Percentiles rank a stretch among this genome's conserved stretches.
phyloP scores from a whole-genome alignment of 2,113 vertebrate species.

The Eubucco bourcierii region DNA sequence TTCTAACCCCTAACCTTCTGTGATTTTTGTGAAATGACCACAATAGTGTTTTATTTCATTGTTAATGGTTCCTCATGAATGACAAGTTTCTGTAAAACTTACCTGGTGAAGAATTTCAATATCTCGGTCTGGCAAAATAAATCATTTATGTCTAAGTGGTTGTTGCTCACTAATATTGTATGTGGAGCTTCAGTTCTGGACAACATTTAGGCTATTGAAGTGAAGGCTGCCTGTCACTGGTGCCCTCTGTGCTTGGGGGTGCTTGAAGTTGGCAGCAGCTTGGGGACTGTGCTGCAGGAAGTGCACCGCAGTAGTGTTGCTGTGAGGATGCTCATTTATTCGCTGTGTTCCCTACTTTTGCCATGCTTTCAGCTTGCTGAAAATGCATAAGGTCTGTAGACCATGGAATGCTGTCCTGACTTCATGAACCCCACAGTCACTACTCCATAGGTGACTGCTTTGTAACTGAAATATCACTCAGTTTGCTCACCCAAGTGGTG shows the following conservation, averaged over 20 bases:
- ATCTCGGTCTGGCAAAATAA: not conserved
- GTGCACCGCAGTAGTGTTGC: not conserved
- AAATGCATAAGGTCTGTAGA: not conserved
- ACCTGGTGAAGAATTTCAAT: not conserved
- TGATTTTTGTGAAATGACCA: not conserved
- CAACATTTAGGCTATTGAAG: not conserved
- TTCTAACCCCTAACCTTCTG: too few relatives aligned
- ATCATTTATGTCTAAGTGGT: not conserved
- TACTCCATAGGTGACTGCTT: not conserved
- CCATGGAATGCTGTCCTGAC: not conserved
- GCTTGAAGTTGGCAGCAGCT: not conserved
- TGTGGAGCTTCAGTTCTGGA: not conserved
- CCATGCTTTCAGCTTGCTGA: not conserved
- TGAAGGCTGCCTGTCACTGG: not conserved
- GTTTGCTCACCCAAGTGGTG: not conserved
- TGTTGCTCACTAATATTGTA: not conserved
- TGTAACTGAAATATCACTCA: not conserved
- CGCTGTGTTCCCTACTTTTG: not conserved
- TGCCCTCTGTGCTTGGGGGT: too few relatives aligned
- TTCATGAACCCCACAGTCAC: not conserved
- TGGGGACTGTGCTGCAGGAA: not conserved
- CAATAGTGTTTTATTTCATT: not conserved
- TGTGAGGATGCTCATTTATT: accelerated
- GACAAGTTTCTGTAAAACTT: not conserved
- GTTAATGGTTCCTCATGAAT: not conserved